These are phyloP conservation scores for Macrosoma leucophasiata DNA, from an alignment of 2,888 invertebrate species.

Conservation along the genomic window DNA sequence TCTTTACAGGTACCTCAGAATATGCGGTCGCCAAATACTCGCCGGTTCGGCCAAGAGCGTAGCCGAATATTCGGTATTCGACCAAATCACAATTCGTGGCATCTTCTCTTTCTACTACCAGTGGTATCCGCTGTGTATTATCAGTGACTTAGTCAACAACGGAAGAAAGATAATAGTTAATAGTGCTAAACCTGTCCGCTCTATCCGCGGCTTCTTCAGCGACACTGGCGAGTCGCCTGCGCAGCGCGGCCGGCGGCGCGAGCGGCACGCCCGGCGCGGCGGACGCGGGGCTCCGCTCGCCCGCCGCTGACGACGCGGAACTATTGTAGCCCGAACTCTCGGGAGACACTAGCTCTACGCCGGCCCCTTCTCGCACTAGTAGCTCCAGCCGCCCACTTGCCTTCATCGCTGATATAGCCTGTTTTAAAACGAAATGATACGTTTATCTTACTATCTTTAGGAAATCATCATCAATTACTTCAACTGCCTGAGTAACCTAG, in stretches of 20 bases:
- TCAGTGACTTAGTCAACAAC: neutral
- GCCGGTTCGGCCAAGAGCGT: no score
- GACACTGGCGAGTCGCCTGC: constrained; percentile 82
- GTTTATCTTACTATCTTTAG: no score
- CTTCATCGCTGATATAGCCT: constrained; percentile 90
- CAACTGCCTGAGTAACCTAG: no score
- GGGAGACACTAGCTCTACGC: constrained; percentile 86
- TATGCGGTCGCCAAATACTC: no score
- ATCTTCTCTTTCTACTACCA: no score
- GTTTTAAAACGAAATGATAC: constrained; percentile 12
- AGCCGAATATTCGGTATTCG: no score
- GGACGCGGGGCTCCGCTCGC: constrained; percentile 80
- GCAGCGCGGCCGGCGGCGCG: constrained; percentile 77
- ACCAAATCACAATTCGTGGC: no score
- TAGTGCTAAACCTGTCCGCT: constrained; percentile 70
- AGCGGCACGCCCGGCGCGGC: constrained; percentile 39
- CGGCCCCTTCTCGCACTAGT: constrained; percentile 84
- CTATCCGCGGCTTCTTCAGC: constrained; percentile 81
- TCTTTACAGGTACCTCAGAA: no score
- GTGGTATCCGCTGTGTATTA: no score
- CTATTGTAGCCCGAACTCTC: constrained; percentile 91
- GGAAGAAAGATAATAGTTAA: neutral
- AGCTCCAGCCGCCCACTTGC: constrained; percentile 84
- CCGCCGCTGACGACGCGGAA: constrained; percentile 87
- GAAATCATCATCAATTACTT: no score